Evolutionary conservation across 2,888 invertebrate species (phyloP).

Genomic region (Phyto melanocephala): DNA sequence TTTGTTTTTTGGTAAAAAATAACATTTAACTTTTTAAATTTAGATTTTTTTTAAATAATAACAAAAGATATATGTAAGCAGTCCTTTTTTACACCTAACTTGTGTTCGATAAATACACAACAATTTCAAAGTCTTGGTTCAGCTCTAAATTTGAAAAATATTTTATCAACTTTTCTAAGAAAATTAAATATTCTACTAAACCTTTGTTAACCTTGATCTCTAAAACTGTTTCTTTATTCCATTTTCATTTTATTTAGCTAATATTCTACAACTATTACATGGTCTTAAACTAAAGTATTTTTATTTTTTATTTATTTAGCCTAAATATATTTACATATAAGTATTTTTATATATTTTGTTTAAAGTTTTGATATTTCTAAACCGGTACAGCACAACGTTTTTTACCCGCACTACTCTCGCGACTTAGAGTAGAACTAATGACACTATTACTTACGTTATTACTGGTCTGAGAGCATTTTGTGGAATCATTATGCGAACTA

Average conservation of each 20-base stretch:
- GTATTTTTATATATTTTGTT: neutral
- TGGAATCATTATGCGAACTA: constrained; percentile 42
- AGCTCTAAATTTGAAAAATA: neutral
- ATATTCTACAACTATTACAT: neutral
- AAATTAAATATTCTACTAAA: neutral
- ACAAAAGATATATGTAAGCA: neutral
- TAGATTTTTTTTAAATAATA: neutral
- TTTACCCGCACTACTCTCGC: constrained; percentile 66
- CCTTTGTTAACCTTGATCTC: neutral
- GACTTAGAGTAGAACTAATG: constrained; percentile 49
- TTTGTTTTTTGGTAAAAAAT: neutral
- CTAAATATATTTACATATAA: neutral
- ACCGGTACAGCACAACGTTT: constrained; percentile 77
- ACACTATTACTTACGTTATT: constrained; percentile 48
- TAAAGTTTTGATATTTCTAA: constrained; percentile 59
- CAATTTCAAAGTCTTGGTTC: neutral
- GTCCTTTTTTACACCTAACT: neutral
- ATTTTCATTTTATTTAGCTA: neutral
- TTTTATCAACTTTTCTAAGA: neutral
- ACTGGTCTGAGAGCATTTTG: constrained; percentile 60
- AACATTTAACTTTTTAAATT: neutral
- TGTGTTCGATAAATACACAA: neutral
- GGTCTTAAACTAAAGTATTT: neutral
- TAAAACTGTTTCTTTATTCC: neutral
- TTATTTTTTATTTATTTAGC: neutral